Percentiles rank a stretch among this genome's conserved stretches.
These are phyloP conservation scores for Coregonus sp. DNA, from an alignment of 2,797 vertebrate species.

Conservation along the genomic window DNA sequence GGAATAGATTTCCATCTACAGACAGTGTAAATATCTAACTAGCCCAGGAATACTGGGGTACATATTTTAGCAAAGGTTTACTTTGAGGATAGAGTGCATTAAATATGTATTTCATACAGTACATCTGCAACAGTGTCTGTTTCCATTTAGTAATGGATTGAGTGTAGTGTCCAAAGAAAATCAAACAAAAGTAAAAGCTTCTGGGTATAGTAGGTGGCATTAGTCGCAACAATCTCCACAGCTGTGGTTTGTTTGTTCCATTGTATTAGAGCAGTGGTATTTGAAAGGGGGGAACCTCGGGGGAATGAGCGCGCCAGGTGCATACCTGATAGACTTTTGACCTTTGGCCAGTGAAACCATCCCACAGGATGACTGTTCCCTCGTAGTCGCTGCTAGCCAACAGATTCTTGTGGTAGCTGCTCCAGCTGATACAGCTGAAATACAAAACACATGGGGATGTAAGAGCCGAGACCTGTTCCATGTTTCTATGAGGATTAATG, in stretches of 20 bases:
- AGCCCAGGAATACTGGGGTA: neutral
- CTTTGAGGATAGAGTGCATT: neutral
- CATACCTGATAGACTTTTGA: conserved; percentile 98
- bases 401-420: conserved; percentile 99
- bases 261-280: neutral
- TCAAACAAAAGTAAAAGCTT: neutral
- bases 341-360: conserved; percentile 96
- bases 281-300: neutral
- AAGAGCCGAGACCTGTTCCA: neutral
- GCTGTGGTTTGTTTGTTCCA: conserved; percentile 1
- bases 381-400: conserved; percentile 99
- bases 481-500: neutral
- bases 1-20: neutral
- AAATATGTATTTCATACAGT: conserved; percentile 4
- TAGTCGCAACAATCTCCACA: neutral
- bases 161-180: conserved; percentile 3
- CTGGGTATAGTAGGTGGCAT: neutral
- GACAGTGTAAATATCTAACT: neutral
- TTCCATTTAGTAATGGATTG: neutral
- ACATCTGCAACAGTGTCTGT: neutral
- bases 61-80: neutral
- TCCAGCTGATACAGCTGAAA: conserved; percentile 99
- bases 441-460: conserved; percentile 28
- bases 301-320: neutral
- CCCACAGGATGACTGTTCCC: conserved; percentile 99